phyloP scores from a whole-genome alignment of 2,797 vertebrate genomes.

The Phalanger gymnotis region DNA sequence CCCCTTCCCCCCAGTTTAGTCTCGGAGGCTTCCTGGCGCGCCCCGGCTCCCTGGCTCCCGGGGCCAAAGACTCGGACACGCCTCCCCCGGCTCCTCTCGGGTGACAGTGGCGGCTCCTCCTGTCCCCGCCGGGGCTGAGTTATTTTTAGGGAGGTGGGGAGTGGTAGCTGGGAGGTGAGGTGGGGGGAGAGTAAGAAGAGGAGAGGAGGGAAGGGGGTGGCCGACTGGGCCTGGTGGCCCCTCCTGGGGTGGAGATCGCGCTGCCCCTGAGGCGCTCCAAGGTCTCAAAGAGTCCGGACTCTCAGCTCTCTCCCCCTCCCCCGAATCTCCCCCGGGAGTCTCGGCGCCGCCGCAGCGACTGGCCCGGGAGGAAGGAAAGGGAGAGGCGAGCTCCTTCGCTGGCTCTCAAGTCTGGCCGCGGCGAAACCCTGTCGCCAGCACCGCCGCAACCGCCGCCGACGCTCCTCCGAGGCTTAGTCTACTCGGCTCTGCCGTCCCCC shows the following conservation, averaged over 20 bases:
- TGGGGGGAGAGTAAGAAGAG: background rate
- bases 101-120: constrained; percentile 50
- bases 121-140: constrained; percentile 65
- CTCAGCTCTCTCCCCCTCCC: constrained; percentile 29
- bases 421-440: constrained; percentile 2
- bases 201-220: background rate
- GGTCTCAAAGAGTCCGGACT: background rate
- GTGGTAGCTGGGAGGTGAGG: background rate
- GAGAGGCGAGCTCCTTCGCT: background rate
- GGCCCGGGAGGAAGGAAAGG: background rate
- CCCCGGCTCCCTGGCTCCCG: constrained; percentile 4
- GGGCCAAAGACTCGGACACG: constrained; percentile 58
- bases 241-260: constrained; percentile 25
- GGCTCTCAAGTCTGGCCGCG: constrained; percentile 53
- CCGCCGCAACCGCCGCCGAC: background rate
- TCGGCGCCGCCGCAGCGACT: background rate
- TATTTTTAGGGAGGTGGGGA: constrained; percentile 72
- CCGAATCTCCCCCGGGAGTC: background rate
- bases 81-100: constrained; percentile 52
- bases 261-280: constrained; percentile 32
- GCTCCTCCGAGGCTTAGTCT: constrained; percentile 47
- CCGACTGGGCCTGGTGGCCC: constrained; percentile 52
- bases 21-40: constrained; percentile 45
- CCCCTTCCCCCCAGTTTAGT: background rate
- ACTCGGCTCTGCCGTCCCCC: constrained; percentile 62